A percentile compares a stretch with the other conserved stretches of the same genome.
These are phyloP conservation scores for Clarias macrocephalus DNA, from an alignment of 2,113 vertebrate genomes.

Conservation along the genomic window DNA sequence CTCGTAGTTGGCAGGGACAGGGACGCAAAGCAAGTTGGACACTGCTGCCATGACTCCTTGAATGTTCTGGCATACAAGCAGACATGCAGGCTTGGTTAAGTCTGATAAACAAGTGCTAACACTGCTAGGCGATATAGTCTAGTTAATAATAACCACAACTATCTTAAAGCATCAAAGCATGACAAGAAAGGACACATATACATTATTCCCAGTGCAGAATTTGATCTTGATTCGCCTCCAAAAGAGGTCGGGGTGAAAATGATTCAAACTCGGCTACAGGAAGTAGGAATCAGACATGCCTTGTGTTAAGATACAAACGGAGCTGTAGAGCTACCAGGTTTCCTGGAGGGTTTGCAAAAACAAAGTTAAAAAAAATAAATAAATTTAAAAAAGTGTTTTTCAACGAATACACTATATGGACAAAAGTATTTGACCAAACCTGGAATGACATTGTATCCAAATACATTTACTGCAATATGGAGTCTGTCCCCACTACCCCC, in stretches of 20 bases:
- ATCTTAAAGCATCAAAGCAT: neutral
- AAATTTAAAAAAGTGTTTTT: too few species aligned
- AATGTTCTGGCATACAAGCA: constrained; percentile 78
- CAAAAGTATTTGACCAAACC: too few species aligned
- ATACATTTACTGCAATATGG: too few species aligned
- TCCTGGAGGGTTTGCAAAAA: neutral
- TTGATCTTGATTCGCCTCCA: neutral
- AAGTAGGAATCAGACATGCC: neutral
- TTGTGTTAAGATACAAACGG: neutral
- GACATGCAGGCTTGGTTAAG: constrained; percentile 28
- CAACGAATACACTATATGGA: too few species aligned
- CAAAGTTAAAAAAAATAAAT: neutral
- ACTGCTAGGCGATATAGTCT: neutral
- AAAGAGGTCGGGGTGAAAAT: neutral
- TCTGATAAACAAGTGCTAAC: neutral
- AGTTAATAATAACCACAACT: neutral
- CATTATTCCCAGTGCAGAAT: neutral
- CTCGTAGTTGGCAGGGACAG: constrained; percentile 83
- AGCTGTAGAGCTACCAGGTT: neutral
- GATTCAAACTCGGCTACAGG: neutral
- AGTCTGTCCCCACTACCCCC: too few species aligned
- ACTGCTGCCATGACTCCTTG: constrained; percentile 84
- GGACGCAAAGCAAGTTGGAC: constrained; percentile 84
- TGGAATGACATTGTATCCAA: too few species aligned
- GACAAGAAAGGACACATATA: neutral